Percentiles rank a stretch among this genome's conserved stretches.
Evolutionary conservation across 64 coral and sea anemone species (phyloP).

Genomic region (Porites lutea): DNA sequence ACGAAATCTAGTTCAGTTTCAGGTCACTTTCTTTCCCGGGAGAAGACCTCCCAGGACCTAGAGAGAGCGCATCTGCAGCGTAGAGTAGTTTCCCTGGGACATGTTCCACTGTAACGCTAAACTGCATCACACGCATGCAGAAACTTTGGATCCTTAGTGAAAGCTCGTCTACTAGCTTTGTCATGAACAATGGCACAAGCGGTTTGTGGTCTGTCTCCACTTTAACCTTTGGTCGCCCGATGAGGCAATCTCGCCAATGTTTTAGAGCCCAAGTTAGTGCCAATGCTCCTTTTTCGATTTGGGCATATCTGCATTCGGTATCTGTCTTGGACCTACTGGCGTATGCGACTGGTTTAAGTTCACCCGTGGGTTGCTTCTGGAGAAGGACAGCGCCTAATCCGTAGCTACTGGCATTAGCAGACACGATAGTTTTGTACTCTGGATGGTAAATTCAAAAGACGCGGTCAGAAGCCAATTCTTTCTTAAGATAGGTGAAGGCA

Average conservation of each 20-base stretch:
- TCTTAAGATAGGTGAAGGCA: constrained; percentile 38
- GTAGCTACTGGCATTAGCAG: constrained; percentile 44
- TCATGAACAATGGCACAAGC: neutral
- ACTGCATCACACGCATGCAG: constrained; percentile 28
- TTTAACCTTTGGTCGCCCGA: neutral
- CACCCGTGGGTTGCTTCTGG: constrained; percentile 32
- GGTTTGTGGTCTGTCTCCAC: constrained; percentile 16
- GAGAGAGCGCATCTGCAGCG: neutral
- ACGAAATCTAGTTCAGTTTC: neutral
- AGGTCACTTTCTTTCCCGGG: no score
- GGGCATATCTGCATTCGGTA: neutral
- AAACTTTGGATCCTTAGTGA: neutral
- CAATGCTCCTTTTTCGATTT: neutral
- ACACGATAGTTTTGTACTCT: constrained; percentile 44
- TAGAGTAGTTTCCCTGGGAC: constrained; percentile 17
- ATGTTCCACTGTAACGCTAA: neutral
- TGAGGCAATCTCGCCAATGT: neutral
- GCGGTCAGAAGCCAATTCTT: constrained; percentile 6
- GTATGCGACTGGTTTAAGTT: constrained; percentile 20
- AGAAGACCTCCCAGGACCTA: neutral
- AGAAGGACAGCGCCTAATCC: constrained; percentile 63
- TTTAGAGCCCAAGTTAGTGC: neutral
- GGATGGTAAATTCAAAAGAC: constrained; percentile 50
- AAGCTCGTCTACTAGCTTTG: neutral
- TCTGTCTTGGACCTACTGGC: constrained; percentile 18